These are phyloP conservation scores for Cheilosia vulpina DNA, from an alignment of 2,888 invertebrate genomes.

Conservation along the genomic window DNA sequence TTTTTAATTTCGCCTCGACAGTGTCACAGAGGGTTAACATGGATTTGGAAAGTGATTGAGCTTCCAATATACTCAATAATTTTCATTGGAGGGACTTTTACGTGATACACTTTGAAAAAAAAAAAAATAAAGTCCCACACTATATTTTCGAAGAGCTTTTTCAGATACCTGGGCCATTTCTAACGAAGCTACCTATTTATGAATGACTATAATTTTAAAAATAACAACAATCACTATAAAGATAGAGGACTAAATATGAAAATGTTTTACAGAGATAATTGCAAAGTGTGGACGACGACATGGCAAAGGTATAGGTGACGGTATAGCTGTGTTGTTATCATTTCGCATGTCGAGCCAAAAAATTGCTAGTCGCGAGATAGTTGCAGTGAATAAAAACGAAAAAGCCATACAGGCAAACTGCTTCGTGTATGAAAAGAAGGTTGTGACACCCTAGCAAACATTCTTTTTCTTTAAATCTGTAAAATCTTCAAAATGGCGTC, in stretches of 20 bases:
- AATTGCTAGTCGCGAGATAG: constrained; percentile 20
- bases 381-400: constrained; percentile 20
- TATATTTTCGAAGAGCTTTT: background rate
- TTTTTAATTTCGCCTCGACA: background rate
- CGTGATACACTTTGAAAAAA: background rate
- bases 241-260: constrained; percentile 13
- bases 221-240: constrained; percentile 15
- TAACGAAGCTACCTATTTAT: constrained; percentile 13
- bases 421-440: background rate
- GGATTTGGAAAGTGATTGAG: background rate
- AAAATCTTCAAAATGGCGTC: too few relatives aligned
- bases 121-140: background rate
- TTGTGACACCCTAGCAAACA: background rate
- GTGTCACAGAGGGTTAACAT: constrained; percentile 9
- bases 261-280: constrained; percentile 17
- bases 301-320: background rate
- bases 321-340: constrained; percentile 33
- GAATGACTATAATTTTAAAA: constrained; percentile 20
- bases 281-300: background rate
- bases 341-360: constrained; percentile 35
- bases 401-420: background rate
- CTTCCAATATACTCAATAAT: background rate
- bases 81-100: background rate
- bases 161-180: background rate
- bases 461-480: too few relatives aligned